Base-by-base conservation (phyloP, 2,113 vertebrate genomes). In the Triplophysa siluroides region DNA sequence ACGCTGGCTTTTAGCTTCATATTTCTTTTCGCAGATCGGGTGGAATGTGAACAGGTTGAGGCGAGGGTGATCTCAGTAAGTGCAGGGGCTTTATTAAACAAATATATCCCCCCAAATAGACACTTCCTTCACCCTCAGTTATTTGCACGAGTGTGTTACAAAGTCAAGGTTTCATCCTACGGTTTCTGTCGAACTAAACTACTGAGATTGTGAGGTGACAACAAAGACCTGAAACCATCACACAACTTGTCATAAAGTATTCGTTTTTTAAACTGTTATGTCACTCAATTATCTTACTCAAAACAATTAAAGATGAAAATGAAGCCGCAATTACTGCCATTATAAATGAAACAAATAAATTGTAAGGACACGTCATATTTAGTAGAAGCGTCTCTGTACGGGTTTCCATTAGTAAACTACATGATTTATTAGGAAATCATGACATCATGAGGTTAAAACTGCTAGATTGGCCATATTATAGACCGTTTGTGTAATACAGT, bases 21-120 rank as follows among this genome's bases (percentile, higher is more conserved):
- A 74, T 71, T 77, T 72, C 16, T 63, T 41, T 82, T 73, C 47
- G 65, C 38, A 45, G 47, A 21, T 47, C 64, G 72, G 54, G 78
- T 82, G 61, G 71, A 58, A 79, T 26, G 52, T 77, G 50, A 74
- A 21, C 66, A 72, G 79, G 54, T 79, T 77, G 58, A 26, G 58
- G 78, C n/a, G 26, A 71, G 50, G 3, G 26, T 77, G 29, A 54
- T 69, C 76, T 38, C 8, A 56, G 41, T 79, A 61, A 79, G 76
- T 78, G 60, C 24, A 65, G n/a, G n/a, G n/a, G n/a, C n/a, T n/a
- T n/a, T n/a, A n/a, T n/a, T n/a, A n/a, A n/a, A n/a, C n/a, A n/a
- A n/a, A n/a, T n/a, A n/a, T n/a, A n/a, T n/a, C 23, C 43, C 26
- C 18, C 24, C n/a, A 72, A 11, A 73, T 16, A 21, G 43, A 41